Percentiles rank a stretch among this genome's conserved stretches.
Conservation (phyloP, 2,888 invertebrate species). For the Hydroisotoma schaefferi region DNA sequence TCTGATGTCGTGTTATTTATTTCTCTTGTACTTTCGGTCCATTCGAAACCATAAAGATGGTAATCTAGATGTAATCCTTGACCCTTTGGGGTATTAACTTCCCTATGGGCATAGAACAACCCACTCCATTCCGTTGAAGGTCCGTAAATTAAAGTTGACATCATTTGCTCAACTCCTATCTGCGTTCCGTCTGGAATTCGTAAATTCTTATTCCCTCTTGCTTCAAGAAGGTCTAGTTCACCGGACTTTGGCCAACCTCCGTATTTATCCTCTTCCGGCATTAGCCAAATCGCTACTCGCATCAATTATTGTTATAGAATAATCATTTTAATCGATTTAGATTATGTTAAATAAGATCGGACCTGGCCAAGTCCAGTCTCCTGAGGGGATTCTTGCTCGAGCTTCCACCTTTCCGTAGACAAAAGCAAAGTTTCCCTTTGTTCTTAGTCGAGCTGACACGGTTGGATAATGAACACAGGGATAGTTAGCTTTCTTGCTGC, state of each 20-base stretch:
- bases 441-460: conserved; percentile 51
- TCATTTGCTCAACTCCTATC: conserved; percentile 61
- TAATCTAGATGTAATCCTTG: conserved; percentile 57
- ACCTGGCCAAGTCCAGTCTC: conserved; percentile 50
- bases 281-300: conserved; percentile 34
- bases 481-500: conserved; percentile 24
- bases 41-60: conserved; percentile 59
- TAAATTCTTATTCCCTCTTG: conserved; percentile 62
- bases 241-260: conserved; percentile 33
- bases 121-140: conserved; percentile 59
- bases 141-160: conserved; percentile 66
- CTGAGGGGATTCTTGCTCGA: conserved; percentile 51
- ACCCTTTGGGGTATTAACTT: conserved; percentile 47
- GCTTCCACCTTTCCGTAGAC: conserved; percentile 52
- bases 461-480: conserved; percentile 50
- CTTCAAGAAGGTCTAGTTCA: conserved; percentile 51
- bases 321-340: background rate
- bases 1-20: too few species aligned
- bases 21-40: conserved; percentile 23
- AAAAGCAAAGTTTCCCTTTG: conserved; percentile 51
- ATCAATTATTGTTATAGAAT: background rate
- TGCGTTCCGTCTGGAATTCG: conserved; percentile 43
- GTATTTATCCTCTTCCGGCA: conserved; percentile 35
- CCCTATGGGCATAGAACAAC: conserved; percentile 58
- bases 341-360: background rate